Conservation (phyloP, 2,888 invertebrate species). For the Spialia ferax region DNA sequence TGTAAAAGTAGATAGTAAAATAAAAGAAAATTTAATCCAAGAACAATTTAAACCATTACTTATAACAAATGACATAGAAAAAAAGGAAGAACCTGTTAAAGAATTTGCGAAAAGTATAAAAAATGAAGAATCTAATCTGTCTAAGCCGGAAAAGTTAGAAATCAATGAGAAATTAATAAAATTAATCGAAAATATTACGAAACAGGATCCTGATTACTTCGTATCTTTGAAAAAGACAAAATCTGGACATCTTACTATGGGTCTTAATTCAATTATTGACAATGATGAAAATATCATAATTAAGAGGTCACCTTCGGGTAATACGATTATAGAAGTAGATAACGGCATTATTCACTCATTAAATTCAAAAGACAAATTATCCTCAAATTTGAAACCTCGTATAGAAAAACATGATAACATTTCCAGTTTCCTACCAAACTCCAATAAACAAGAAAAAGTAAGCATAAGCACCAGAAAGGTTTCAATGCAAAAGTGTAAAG, state of each 20-base stretch:
- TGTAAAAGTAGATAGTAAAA: slow-evolving; percentile 33
- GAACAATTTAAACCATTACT: slow-evolving; percentile 27
- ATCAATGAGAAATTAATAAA: slow-evolving; percentile 57
- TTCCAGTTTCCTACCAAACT: not conserved
- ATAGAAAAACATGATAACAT: slow-evolving; percentile 3
- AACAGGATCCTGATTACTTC: slow-evolving; percentile 48
- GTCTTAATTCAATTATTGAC: slow-evolving; percentile 48
- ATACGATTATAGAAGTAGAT: slow-evolving; percentile 45
- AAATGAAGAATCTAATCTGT: not conserved
- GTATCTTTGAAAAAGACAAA: slow-evolving; percentile 51
- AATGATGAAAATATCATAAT: slow-evolving; percentile 31
- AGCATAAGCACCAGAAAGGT: not conserved
- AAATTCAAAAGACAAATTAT: slow-evolving; percentile 2
- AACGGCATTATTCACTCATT: slow-evolving; percentile 32
- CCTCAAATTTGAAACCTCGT: not conserved
- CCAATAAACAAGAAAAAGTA: not conserved
- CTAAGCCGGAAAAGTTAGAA: slow-evolving; percentile 17
- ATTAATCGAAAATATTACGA: slow-evolving; percentile 53
- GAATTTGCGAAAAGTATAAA: not conserved
- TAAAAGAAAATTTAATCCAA: slow-evolving; percentile 19
- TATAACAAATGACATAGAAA: slow-evolving; percentile 14
- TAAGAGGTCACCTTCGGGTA: slow-evolving; percentile 36
- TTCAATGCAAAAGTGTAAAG: slow-evolving; percentile 9
- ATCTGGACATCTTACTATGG: slow-evolving; percentile 52
- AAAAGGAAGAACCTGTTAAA: not conserved